phyloP scores from a whole-genome alignment of 53 echinoderm and acorn worm species.

The Echinometra lucunter region DNA sequence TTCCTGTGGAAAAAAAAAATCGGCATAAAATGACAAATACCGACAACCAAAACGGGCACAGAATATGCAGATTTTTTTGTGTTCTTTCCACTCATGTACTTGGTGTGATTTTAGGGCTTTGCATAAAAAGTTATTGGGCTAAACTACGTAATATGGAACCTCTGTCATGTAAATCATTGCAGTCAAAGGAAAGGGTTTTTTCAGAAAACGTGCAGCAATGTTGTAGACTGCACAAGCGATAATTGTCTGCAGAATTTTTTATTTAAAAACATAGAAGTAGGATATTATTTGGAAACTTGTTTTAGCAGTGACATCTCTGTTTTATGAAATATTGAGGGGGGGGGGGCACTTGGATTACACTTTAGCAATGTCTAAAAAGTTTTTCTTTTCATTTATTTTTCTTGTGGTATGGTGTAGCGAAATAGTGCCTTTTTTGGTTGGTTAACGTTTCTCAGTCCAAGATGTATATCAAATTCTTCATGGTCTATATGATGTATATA shows the following conservation, averaged over 20 bases:
- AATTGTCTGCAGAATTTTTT: too few relatives aligned
- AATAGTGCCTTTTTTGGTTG: slow-evolving; percentile 52
- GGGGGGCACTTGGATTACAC: neutral
- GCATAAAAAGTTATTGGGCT: too few relatives aligned
- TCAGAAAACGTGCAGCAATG: too few relatives aligned
- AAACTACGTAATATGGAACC: too few relatives aligned
- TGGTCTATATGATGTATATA: slow-evolving; percentile 48
- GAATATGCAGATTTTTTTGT: too few relatives aligned
- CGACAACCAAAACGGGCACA: too few relatives aligned
- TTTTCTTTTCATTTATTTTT: neutral
- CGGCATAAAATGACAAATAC: too few relatives aligned
- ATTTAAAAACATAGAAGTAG: too few relatives aligned
- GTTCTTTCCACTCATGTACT: too few relatives aligned
- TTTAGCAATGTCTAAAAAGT: neutral
- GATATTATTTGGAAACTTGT: neutral
- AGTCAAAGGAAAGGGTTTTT: neutral
- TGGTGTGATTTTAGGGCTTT: too few relatives aligned
- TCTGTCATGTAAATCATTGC: neutral
- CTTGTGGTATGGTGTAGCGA: neutral
- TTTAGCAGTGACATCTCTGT: neutral
- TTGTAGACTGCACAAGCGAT: too few relatives aligned
- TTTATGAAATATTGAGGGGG: neutral
- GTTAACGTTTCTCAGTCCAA: neutral
- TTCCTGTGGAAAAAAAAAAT: too few relatives aligned
- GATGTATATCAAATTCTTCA: slow-evolving; percentile 5